A percentile compares a stretch with the other conserved stretches of the same genome.
These are phyloP conservation scores for Lepilemur ruficaudatus DNA, from an alignment of 2,797 vertebrate species.

Conservation along the genomic window DNA sequence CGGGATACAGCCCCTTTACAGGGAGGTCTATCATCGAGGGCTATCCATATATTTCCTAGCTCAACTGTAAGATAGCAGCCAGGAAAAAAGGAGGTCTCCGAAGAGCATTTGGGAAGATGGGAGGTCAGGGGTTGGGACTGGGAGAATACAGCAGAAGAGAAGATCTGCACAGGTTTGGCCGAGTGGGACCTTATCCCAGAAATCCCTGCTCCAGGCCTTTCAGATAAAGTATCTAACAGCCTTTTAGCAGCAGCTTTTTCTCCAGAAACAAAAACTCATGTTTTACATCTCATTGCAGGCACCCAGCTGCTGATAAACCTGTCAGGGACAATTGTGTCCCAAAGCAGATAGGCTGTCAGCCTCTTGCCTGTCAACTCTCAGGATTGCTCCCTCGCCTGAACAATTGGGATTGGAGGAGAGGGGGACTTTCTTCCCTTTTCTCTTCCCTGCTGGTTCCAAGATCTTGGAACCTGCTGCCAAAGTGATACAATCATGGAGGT, in stretches of 20 bases:
- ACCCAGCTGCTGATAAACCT: slow-evolving; percentile 71
- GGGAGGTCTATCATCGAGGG: background rate
- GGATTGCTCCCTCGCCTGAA: background rate
- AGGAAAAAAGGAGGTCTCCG: background rate
- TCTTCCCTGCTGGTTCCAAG: background rate
- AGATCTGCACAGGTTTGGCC: background rate
- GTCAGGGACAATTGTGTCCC: slow-evolving; percentile 63
- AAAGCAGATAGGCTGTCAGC: slow-evolving; percentile 64
- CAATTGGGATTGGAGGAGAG: background rate
- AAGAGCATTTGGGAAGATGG: background rate
- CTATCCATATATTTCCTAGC: background rate
- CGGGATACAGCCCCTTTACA: background rate
- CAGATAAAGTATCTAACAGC: slow-evolving; percentile 54
- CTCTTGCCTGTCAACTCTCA: slow-evolving; percentile 41
- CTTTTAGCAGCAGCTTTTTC: slow-evolving; percentile 62
- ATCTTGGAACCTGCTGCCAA: background rate
- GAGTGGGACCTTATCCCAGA: background rate
- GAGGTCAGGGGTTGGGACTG: background rate
- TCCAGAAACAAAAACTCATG: slow-evolving; percentile 67
- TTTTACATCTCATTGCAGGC: slow-evolving; percentile 69
- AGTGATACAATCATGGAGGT: background rate
- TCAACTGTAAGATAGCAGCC: background rate
- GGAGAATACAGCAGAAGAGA: background rate
- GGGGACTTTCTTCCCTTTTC: background rate
- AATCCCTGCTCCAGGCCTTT: slow-evolving; percentile 35